A percentile compares a stretch with the other conserved stretches of the same genome.
Conservation (phyloP, 2,888 invertebrate genomes). For the Villa cingulata region DNA sequence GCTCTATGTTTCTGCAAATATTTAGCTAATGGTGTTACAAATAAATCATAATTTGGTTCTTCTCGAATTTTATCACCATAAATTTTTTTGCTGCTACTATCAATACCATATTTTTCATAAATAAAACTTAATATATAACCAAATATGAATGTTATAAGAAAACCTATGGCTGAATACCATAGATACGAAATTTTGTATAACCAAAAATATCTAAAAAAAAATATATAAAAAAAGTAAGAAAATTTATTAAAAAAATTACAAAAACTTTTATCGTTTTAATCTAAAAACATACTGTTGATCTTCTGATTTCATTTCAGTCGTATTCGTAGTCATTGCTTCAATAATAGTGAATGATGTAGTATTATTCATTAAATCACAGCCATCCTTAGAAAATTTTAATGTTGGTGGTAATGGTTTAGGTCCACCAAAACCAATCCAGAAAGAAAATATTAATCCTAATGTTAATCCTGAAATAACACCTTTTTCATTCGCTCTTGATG, state of each 20-base stretch:
- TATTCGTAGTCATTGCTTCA: no score
- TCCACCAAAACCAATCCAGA: constrained; percentile 77
- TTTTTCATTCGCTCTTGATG: constrained; percentile 56
- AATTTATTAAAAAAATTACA: background rate
- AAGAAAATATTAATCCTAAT: constrained; percentile 49
- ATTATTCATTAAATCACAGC: constrained; percentile 34
- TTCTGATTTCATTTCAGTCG: background rate
- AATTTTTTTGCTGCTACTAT: constrained; percentile 26
- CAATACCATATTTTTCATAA: constrained; percentile 28
- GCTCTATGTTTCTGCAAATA: constrained; percentile 28
- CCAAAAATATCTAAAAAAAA: constrained; percentile 41
- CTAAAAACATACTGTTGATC: constrained; percentile 2
- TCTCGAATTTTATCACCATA: constrained; percentile 26
- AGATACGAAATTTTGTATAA: constrained; percentile 58
- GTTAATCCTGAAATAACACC: constrained; percentile 56
- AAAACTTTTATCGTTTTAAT: background rate
- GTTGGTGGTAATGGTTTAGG: constrained; percentile 49
- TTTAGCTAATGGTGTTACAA: constrained; percentile 42
- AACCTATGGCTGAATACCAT: constrained; percentile 51
- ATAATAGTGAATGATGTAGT: constrained; percentile 14
- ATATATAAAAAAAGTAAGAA: constrained; percentile 18
- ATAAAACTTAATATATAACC: constrained; percentile 41
- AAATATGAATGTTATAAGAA: constrained; percentile 37
- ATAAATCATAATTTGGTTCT: constrained; percentile 42
- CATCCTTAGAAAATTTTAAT: constrained; percentile 44